A percentile compares a stretch with the other conserved stretches of the same genome.
Conservation (phyloP, 2,113 vertebrate genomes). For the Centrocercus urophasianus region DNA sequence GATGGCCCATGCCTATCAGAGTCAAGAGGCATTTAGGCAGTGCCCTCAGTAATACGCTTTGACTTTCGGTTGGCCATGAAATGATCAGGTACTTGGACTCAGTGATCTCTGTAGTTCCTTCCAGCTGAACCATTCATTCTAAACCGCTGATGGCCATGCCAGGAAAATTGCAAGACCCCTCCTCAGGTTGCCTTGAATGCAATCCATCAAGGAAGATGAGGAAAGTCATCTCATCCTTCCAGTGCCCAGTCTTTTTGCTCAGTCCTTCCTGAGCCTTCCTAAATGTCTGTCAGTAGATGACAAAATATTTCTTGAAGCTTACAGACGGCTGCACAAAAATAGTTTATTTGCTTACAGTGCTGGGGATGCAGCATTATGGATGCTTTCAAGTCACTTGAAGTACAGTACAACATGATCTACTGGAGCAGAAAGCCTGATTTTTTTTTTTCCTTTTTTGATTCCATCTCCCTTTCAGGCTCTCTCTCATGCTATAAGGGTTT, state of each 20-base stretch:
- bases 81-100: neutral
- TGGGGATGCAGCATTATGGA: neutral
- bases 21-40: neutral
- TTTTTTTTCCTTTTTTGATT: neutral
- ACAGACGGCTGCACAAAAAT: conserved; percentile 27
- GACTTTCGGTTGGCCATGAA: neutral
- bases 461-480: neutral
- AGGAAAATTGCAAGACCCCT: neutral
- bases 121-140: neutral
- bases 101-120: too few relatives aligned
- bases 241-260: neutral
- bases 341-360: neutral
- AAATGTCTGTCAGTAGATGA: neutral
- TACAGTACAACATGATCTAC: neutral
- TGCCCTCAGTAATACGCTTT: neutral
- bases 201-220: neutral
- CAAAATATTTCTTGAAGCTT: conserved; percentile 4
- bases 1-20: neutral
- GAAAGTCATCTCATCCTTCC: neutral
- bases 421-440: conserved; percentile 35
- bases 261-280: neutral
- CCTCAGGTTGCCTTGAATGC: neutral
- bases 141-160: rapidly evolving
- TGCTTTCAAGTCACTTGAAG: conserved; percentile 25
- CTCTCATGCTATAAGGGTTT: neutral